Base-by-base conservation (phyloP, 2,888 invertebrate genomes). In the Acleris cristana region DNA sequence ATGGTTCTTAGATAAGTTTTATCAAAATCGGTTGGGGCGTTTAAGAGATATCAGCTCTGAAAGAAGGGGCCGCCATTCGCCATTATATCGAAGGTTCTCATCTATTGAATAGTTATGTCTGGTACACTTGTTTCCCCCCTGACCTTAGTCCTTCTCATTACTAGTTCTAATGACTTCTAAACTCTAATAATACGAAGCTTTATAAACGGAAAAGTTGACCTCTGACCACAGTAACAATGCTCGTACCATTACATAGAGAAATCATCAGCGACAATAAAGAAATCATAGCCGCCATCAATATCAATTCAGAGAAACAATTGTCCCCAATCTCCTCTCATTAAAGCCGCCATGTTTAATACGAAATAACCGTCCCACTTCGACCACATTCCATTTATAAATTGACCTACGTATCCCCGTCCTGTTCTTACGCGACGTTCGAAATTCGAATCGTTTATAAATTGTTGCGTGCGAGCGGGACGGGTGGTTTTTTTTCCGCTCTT, bases 361-460 rank as follows among this genome's bases (percentile, higher is more conserved):
- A 68, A 73, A 73, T 70, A 71, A 71, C 74, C 72, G 74, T 73
- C 75, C 76, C 71, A 74, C 79, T 75, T 72, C 73, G 72, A 62
- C 67, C 71, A 72, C 75, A 82, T 82, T 80, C 79, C 79, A 74
- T 69, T 73, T 71, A 73, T 70, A 70, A 78, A 69, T 65, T 74
- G 76, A 74, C 77, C 76, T 78, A 69, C 73, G 55, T 73, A 68
- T 57, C 56, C n/a, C 74, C 73, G 57, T 80, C 79, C 73, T 73
- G 69, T 59, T 82, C 76, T 65, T 75, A 71, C 68, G 18, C 58
- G 53, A 51, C 64, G 77, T 82, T 82, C 74, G 71, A 79, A 81
- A 72, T 78, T 75, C 65, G 77, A 78, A 76, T 79, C 73, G 76
- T 76, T 82, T 80, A 73, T 71, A 78, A 81, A 79, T 76, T 72